Conservation (phyloP, 2,888 invertebrate species). For the Eupeodes latifasciatus region DNA sequence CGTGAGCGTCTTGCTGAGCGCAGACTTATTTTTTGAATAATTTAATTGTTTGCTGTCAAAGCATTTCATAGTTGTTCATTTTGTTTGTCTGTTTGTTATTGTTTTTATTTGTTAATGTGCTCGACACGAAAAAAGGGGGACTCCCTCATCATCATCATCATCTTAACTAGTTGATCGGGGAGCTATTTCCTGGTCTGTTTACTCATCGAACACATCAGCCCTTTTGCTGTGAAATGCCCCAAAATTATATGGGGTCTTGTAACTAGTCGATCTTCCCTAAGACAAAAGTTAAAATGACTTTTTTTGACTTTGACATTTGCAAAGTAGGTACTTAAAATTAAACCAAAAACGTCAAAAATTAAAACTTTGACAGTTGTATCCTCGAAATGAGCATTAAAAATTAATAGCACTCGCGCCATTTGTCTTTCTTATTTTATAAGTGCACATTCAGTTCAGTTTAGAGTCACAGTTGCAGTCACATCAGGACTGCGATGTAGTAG, state of each 20-base stretch:
- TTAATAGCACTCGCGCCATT: conserved; percentile 69
- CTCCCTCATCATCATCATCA: conserved; percentile 7
- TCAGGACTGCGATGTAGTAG: conserved; percentile 6
- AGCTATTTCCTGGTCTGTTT: conserved; percentile 62
- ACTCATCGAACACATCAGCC: conserved; percentile 53
- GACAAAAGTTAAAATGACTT: background rate
- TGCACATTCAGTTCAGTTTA: conserved; percentile 25
- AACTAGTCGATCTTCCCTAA: conserved; percentile 58
- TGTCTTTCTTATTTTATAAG: conserved; percentile 50
- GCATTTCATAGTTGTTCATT: conserved; percentile 54
- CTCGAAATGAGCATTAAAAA: conserved; percentile 58
- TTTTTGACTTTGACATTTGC: conserved; percentile 44
- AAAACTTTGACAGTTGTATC: conserved; percentile 67
- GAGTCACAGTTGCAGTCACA: background rate
- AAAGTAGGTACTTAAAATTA: conserved; percentile 38
- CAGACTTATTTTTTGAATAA: conserved; percentile 49
- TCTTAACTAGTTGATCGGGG: conserved; percentile 54
- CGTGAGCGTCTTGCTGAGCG: conserved; percentile 31
- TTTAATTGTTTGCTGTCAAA: conserved; percentile 72
- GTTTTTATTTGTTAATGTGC: conserved; percentile 19
- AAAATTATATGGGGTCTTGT: conserved; percentile 58
- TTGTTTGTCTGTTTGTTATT: background rate
- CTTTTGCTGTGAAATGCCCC: conserved; percentile 41
- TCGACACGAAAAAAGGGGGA: background rate
- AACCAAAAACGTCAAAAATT: conserved; percentile 49